These are phyloP conservation scores for Meghimatium bilineatum DNA, from an alignment of 2,888 invertebrate genomes.

Conservation along the genomic window DNA sequence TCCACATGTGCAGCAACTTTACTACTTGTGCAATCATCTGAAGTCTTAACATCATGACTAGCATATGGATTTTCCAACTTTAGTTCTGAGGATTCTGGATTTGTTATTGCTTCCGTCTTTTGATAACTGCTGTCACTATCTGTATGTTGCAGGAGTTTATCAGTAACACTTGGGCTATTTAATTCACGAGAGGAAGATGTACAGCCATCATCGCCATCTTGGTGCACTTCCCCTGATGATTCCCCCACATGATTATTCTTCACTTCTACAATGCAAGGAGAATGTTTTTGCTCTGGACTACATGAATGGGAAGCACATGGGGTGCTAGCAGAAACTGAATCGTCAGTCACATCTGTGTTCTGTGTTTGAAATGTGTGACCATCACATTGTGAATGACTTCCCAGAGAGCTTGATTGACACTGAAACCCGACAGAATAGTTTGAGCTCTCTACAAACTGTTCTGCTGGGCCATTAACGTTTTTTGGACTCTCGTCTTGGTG, in stretches of 20 bases:
- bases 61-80: not conserved
- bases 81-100: not conserved
- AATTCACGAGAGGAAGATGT: not conserved
- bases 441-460: slow-evolving; percentile 53
- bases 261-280: not conserved
- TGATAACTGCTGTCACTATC: not conserved
- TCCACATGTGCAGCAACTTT: not conserved
- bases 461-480: slow-evolving; percentile 65
- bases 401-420: slow-evolving; percentile 45
- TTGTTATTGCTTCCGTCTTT: not conserved
- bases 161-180: not conserved
- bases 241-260: not conserved
- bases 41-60: slow-evolving; percentile 13
- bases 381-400: slow-evolving; percentile 2
- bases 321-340: not conserved
- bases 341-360: not conserved
- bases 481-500: slow-evolving; percentile 63
- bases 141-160: slow-evolving; percentile 12
- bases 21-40: not conserved
- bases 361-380: not conserved
- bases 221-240: not conserved
- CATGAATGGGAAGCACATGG: not conserved
- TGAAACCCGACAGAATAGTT: slow-evolving; percentile 56
- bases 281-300: slow-evolving; percentile 11
- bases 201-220: not conserved